phyloP scores from a whole-genome alignment of 2,113 vertebrate genomes.

The Elephas maximus region DNA sequence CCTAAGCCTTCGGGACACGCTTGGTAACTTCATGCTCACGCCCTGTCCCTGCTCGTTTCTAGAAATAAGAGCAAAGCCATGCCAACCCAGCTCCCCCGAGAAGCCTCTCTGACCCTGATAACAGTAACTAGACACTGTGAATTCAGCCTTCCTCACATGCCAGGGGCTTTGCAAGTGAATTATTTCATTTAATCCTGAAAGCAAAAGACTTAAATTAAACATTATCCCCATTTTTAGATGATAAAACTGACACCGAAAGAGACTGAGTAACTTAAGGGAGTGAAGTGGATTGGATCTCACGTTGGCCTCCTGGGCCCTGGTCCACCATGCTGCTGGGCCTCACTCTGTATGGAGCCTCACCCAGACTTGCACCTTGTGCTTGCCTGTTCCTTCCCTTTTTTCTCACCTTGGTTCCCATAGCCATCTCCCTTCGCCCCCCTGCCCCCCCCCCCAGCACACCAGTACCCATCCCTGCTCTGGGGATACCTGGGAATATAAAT shows the following conservation, averaged over 20 bases:
- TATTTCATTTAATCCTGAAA: neutral
- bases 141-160: neutral
- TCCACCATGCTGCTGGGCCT: neutral
- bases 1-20: neutral
- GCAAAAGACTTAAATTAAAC: neutral
- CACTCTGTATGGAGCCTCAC: neutral
- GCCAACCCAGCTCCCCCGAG: neutral
- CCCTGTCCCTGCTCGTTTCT: slow-evolving; percentile 31
- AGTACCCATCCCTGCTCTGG: neutral
- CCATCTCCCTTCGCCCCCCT: neutral
- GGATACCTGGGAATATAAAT: neutral
- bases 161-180: neutral
- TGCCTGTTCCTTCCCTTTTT: neutral
- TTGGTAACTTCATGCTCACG: neutral
- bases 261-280: neutral
- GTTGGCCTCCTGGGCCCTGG: neutral
- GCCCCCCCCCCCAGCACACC: no score
- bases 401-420: neutral
- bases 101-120: neutral
- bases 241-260: neutral
- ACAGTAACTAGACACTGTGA: neutral
- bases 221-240: neutral
- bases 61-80: neutral
- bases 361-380: neutral
- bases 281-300: neutral